These are phyloP conservation scores for Marmota monax DNA, from an alignment of 2,113 vertebrate species.

Conservation along the genomic window DNA sequence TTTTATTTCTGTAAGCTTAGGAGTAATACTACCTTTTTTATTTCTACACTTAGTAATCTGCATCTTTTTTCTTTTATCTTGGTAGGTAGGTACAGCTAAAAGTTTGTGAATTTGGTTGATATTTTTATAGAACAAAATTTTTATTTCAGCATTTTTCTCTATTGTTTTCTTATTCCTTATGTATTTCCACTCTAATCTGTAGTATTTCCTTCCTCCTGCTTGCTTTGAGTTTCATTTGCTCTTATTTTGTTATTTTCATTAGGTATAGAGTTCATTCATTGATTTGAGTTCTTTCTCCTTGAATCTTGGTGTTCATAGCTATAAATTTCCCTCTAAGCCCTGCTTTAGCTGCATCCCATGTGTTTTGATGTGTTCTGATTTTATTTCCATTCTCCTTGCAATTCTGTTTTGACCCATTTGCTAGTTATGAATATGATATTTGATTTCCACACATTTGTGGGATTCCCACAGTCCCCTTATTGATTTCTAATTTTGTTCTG, in stretches of 20 bases:
- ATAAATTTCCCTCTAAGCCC: neutral
- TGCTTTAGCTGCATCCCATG: neutral
- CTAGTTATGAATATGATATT: neutral
- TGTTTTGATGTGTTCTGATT: neutral
- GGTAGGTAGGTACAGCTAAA: neutral
- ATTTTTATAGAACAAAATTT: neutral
- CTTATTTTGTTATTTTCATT: neutral
- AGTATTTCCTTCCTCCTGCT: neutral
- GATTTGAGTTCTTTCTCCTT: neutral
- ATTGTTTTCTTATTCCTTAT: neutral
- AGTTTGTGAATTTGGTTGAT: neutral
- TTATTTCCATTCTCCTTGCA: neutral
- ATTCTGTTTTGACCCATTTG: neutral
- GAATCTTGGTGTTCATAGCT: too few species aligned
- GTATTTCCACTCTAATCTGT: neutral
- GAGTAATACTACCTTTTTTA: neutral
- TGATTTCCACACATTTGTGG: neutral
- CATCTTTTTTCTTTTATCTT: neutral
- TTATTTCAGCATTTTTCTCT: neutral
- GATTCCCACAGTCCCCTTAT: neutral
- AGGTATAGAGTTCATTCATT: too few species aligned
- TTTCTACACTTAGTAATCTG: neutral
- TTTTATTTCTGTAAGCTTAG: neutral
- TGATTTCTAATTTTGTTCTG: neutral
- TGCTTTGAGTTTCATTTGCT: neutral